A percentile compares a stretch with the other conserved stretches of the same genome.
Evolutionary conservation across 2,113 vertebrate genomes (phyloP).

Genomic region (Tichodroma muraria): DNA sequence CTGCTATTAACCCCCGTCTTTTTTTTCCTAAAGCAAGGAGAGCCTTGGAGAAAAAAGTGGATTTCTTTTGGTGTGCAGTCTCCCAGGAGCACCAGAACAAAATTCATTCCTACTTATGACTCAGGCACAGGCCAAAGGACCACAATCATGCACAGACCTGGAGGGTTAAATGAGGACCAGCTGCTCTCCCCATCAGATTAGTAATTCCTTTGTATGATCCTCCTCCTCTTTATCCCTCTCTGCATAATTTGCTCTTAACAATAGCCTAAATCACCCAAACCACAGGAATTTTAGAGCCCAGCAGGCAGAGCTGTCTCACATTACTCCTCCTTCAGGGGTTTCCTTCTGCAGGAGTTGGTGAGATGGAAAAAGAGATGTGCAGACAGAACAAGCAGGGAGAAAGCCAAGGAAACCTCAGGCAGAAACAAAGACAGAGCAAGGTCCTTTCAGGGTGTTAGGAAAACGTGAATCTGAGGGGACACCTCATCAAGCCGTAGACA

Average conservation of each 20-base stretch:
- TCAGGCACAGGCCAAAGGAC: neutral
- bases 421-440: neutral
- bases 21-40: accelerated
- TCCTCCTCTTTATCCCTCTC: neutral
- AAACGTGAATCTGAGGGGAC: neutral
- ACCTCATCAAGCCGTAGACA: neutral
- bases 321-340: slow-evolving; percentile 13
- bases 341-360: neutral
- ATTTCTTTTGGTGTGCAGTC: neutral
- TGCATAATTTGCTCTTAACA: neutral
- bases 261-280: slow-evolving; percentile 2
- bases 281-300: slow-evolving; percentile 10
- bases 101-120: neutral
- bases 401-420: neutral
- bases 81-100: neutral
- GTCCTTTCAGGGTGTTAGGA: neutral
- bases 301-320: neutral
- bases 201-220: neutral
- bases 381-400: neutral
- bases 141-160: neutral
- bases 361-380: neutral
- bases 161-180: slow-evolving; percentile 4
- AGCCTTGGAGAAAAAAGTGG: neutral
- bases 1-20: neutral
- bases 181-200: slow-evolving; percentile 50